Evolutionary conservation across 2,797 vertebrate species (phyloP), one percentile per base, ranked within the genome.

Genomic region (Netta rufina): DNA sequence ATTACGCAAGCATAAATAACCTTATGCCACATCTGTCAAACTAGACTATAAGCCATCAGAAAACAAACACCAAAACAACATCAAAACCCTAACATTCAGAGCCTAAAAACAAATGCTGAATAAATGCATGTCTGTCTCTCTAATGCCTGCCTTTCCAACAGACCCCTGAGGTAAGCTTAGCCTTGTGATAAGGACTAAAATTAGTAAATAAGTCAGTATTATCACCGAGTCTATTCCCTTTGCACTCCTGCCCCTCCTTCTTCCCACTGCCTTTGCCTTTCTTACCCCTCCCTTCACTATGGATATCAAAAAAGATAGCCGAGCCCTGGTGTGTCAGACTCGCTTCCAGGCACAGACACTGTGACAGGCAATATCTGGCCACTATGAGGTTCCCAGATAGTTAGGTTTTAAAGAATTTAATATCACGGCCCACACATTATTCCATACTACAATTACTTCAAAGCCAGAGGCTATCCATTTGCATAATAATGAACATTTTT

Each of bases 401-500:
- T 87, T 60, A 91, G 33, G 61, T 92, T 81, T 60, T 9, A 18
- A 95, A 82, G 38, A 77, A 84, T 91, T 73, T 60, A 84, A 77
- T 92, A 84, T 33, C 75, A 43, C 2, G 8, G 77, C 72, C 89
- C 53, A 10, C 53, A 77, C 57, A 25, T 82, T 84, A 90, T 78
- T 94, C 27, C 45, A 38, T 60, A 61, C 14, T 20, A 94, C 92
- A 96, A 94, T 89, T 79, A 84, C 64, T 89, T 65, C 83, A 75
- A 86, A 95, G 91, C 90, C 92, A 93, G 78, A 80, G 84, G 92
- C 73, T 47, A 74, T 0, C 61, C 8, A 93, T 96, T 97, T 92
- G 73, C 89, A 95, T 96, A 80, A 95, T 88, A 94, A 97, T 73
- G 67, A 89, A 66, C 49, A 66, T 85, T 78, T 79, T 89, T 80